These are phyloP conservation scores for Acrobasis suavella DNA, from an alignment of 2,888 invertebrate species.

Conservation along the genomic window DNA sequence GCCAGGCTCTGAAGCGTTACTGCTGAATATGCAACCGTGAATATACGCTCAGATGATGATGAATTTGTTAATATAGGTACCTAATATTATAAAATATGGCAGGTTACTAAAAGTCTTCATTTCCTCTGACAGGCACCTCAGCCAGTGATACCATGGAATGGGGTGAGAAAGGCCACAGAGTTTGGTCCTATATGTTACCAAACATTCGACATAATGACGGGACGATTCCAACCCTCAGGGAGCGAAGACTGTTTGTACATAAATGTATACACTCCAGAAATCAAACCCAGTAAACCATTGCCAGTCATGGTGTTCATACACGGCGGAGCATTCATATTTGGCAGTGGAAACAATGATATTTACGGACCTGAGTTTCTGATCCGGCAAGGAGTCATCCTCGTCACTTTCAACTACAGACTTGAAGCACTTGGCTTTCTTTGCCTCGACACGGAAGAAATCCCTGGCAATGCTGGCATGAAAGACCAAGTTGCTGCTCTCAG, in stretches of 20 bases:
- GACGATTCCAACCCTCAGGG: constrained; percentile 32
- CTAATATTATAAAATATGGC: no score
- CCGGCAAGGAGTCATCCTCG: constrained; percentile 45
- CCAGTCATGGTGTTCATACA: constrained; percentile 58
- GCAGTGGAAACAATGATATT: constrained; percentile 44
- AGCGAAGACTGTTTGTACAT: constrained; percentile 61
- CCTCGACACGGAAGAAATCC: constrained; percentile 47
- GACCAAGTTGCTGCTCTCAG: constrained; percentile 53
- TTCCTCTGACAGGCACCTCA: constrained; percentile 42
- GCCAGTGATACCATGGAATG: constrained; percentile 51
- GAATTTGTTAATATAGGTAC: no score
- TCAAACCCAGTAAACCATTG: constrained; percentile 36
- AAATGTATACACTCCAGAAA: constrained; percentile 56
- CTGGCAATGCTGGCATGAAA: constrained; percentile 58
- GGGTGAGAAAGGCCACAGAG: constrained; percentile 49
- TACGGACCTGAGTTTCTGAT: constrained; percentile 51
- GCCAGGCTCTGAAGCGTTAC: no score
- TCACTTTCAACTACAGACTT: constrained; percentile 53
- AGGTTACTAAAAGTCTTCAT: background rate
- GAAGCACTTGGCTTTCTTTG: constrained; percentile 51
- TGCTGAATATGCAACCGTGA: no score
- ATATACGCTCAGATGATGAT: no score
- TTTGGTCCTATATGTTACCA: constrained; percentile 52
- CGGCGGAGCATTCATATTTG: constrained; percentile 43
- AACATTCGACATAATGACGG: constrained; percentile 29